These are phyloP conservation scores for Anomalospiza imberbis DNA, from an alignment of 2,797 vertebrate genomes.

Conservation along the genomic window DNA sequence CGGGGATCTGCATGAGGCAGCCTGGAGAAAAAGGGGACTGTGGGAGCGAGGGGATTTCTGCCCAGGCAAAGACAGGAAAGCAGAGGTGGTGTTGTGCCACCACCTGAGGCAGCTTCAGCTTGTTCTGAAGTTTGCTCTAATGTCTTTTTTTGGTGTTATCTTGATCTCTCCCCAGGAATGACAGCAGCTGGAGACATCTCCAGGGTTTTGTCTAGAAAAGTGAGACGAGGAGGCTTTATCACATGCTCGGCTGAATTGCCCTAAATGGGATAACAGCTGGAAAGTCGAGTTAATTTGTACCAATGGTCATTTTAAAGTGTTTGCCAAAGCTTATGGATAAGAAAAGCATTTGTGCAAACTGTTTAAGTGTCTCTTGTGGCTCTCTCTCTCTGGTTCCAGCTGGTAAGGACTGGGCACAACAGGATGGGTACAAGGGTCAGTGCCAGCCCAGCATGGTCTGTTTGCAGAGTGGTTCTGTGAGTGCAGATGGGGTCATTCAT, in stretches of 20 bases:
- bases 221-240: neutral
- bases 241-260: neutral
- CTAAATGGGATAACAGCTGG: constrained; percentile 22
- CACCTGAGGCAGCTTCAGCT: neutral
- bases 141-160: neutral
- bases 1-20: fast-evolving
- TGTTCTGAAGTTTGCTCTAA: neutral
- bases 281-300: constrained; percentile 13
- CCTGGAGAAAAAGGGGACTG: neutral
- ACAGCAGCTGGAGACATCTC: neutral
- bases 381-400: neutral
- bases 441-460: neutral
- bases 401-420: neutral
- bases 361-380: neutral
- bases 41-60: neutral
- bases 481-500: neutral
- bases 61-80: neutral
- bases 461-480: neutral
- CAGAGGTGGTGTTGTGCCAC: neutral
- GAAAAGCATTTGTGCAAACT: constrained; percentile 20
- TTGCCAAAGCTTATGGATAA: constrained; percentile 50
- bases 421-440: neutral
- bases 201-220: constrained; percentile 2
- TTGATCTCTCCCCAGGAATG: neutral
- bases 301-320: constrained; percentile 27